phyloP scores from a whole-genome alignment of 2,797 vertebrate species.

The Passerculus sandwichensis region DNA sequence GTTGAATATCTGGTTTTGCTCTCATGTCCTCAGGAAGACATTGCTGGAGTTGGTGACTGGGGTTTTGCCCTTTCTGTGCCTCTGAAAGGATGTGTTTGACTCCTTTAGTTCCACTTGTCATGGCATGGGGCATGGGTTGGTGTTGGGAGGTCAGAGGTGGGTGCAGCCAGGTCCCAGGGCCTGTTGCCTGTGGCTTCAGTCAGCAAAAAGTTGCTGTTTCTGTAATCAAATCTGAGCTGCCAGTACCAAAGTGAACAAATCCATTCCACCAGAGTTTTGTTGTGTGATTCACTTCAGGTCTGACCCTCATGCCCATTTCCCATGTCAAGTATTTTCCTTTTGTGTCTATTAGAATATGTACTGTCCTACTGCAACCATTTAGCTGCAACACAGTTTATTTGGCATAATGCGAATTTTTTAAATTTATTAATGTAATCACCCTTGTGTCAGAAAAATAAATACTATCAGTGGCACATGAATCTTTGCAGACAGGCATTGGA shows the following conservation, averaged over 20 bases:
- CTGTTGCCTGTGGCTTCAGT: not conserved
- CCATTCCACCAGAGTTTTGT: not conserved
- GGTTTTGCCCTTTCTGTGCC: not conserved
- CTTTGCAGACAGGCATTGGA: not conserved
- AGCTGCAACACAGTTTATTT: not conserved
- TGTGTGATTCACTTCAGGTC: not conserved
- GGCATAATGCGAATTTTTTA: not conserved
- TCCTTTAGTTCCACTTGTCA: not conserved
- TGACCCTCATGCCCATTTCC: not conserved
- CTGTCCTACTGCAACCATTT: not conserved
- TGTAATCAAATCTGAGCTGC: not conserved
- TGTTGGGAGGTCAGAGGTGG: not conserved
- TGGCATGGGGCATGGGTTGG: rapidly evolving
- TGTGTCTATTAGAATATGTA: not conserved
- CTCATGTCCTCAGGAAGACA: not conserved
- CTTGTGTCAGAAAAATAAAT: not conserved
- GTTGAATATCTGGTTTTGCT: not conserved
- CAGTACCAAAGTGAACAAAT: not conserved
- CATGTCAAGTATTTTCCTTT: not conserved
- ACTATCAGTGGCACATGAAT: not conserved
- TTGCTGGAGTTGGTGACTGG: not conserved
- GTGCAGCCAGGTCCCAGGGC: not conserved
- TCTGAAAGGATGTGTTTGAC: not conserved
- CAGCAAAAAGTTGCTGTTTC: not conserved
- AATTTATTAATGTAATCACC: not conserved